These are phyloP conservation scores for Calameuta filiformis DNA, from an alignment of 2,888 invertebrate species.

Conservation along the genomic window DNA sequence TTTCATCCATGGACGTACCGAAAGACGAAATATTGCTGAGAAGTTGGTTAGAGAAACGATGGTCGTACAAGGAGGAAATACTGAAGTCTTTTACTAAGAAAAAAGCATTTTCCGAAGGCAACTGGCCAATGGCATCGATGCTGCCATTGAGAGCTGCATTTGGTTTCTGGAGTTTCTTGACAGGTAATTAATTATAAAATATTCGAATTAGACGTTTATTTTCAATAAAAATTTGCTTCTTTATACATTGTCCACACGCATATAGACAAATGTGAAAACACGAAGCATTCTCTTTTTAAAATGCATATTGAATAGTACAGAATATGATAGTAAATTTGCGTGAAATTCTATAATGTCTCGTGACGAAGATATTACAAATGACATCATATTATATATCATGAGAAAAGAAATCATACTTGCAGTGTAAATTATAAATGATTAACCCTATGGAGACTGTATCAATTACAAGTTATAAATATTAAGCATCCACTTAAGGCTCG, in stretches of 20 bases:
- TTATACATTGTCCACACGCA: background rate
- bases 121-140: conserved; percentile 57
- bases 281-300: background rate
- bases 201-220: background rate
- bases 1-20: conserved; percentile 72
- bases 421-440: background rate
- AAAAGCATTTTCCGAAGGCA: conserved; percentile 66
- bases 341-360: too few species aligned
- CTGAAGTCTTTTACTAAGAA: conserved; percentile 72
- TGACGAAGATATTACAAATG: too few species aligned
- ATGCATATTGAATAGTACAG: background rate
- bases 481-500: background rate
- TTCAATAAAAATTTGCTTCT: background rate
- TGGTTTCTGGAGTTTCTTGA: conserved; percentile 74
- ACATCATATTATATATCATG: background rate
- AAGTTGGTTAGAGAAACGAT: conserved; percentile 74
- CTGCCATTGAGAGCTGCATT: conserved; percentile 70
- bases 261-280: background rate
- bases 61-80: conserved; percentile 75
- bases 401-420: background rate
- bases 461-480: background rate
- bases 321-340: background rate
- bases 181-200: conserved; percentile 32
- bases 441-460: background rate
- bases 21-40: conserved; percentile 70